Conservation (phyloP, 2,113 vertebrate genomes). For the Ciconia maguari region DNA sequence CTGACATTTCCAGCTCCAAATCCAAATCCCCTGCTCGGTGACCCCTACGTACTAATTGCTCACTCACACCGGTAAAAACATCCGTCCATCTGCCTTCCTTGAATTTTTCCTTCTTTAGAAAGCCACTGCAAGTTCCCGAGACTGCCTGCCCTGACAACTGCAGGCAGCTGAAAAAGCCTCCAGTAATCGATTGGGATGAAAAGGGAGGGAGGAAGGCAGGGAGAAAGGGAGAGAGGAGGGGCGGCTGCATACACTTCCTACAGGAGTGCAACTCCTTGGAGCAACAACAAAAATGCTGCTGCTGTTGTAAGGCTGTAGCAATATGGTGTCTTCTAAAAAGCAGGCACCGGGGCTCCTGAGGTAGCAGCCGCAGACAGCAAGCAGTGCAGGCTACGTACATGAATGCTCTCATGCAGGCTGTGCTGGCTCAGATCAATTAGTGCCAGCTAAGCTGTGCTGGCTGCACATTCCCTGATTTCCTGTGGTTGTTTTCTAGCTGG, state of each 20-base stretch:
- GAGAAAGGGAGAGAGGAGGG: background rate
- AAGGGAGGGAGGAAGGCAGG: slow-evolving; percentile 12
- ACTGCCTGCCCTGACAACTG: slow-evolving; percentile 39
- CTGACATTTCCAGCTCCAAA: slow-evolving; percentile 1
- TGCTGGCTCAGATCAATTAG: slow-evolving; percentile 66
- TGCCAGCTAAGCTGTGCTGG: slow-evolving; percentile 59
- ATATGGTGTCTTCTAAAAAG: slow-evolving; percentile 47
- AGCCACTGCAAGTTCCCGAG: background rate
- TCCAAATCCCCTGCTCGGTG: slow-evolving; percentile 14
- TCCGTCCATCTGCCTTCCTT: slow-evolving; percentile 70
- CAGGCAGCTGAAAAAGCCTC: slow-evolving; percentile 40
- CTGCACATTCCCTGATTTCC: slow-evolving; percentile 71
- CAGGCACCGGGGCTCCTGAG: slow-evolving; percentile 44
- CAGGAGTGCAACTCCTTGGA: slow-evolving; percentile 28
- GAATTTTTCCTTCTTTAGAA: slow-evolving; percentile 59
- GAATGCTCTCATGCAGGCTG: slow-evolving; percentile 51
- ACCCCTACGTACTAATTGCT: slow-evolving; percentile 65
- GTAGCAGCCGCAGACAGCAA: slow-evolving; percentile 10
- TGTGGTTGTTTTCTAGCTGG: slow-evolving; percentile 71
- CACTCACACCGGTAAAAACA: slow-evolving; percentile 64
- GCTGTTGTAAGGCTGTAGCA: slow-evolving; percentile 62
- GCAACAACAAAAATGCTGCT: slow-evolving; percentile 13
- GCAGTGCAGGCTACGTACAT: background rate
- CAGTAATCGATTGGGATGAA: background rate
- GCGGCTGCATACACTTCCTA: background rate